Evolutionary conservation across 2,113 vertebrate species (phyloP), one percentile per base, ranked within the genome.

Genomic region (Cyphomyrus plagiostoma): DNA sequence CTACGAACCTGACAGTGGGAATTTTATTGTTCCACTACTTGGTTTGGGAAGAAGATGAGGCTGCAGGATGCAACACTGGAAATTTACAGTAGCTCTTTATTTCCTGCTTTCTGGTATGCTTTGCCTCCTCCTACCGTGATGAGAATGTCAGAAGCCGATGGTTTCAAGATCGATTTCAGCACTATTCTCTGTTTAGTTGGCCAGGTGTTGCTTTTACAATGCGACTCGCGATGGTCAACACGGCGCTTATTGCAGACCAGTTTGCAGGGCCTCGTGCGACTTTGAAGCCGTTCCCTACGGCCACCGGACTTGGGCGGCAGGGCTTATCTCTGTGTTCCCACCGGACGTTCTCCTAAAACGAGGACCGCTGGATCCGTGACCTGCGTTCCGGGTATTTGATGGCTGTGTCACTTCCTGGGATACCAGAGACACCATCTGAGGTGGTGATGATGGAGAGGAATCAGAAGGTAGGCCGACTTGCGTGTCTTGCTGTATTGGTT

Each of bases 121-220:
- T 58, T 52, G 89, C 48, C 87, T 62, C 89, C 3, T 53, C 80
- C 88, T 91, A 91, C 91, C 90, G 89, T 90, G 90, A 91, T 91
- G 90, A 91, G 89, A 91, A 90, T 85, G 88, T 90, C 89, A 90
- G 90, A 88, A 62, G 50, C 50, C 21, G 49, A 88, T 82, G 74
- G 62, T 89, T 62, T 88, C 49, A 88, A 85, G 77, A 89, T 74
- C 74, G 50, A 88, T 90, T 45, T 50, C 89, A 91, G 70, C 45
- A 84, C 70, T 6, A 4, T 19, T 39, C 39, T 74, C 66, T 74
- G 30, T 77, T 15, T 39, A 77, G 70, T 15, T 9, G 30, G 30
- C 39, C 30, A 6, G 30, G 13, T 77, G 70, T 77, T 2, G 4
- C 30, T 39, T 77, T 39, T 17, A 6, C 6, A 10, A 66, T 66